These are phyloP conservation scores for Nerophis lumbriciformis DNA, from an alignment of 2,113 vertebrate species.

Conservation along the genomic window DNA sequence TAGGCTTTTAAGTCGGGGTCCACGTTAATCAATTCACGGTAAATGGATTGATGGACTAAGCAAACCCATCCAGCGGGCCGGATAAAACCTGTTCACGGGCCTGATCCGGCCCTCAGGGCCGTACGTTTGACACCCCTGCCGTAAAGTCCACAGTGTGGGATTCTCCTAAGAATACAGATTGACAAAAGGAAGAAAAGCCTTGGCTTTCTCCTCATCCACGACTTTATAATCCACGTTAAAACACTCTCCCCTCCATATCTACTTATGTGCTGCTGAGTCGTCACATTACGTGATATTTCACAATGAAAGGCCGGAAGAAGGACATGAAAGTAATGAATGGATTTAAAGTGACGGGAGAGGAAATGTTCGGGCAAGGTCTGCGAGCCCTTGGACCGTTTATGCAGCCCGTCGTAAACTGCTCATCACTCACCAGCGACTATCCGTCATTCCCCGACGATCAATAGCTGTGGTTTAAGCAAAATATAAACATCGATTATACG, in stretches of 20 bases:
- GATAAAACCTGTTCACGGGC: too few relatives aligned
- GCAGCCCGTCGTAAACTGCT: constrained; percentile 5
- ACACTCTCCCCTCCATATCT: constrained; percentile 6
- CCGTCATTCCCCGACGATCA: constrained; percentile 3
- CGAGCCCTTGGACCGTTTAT: constrained; percentile 37
- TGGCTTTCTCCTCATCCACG: constrained; percentile 32
- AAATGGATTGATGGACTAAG: too few relatives aligned
- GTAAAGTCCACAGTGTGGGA: too few relatives aligned
- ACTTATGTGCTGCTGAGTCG: constrained; percentile 25
- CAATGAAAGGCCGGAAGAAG: constrained; percentile 13
- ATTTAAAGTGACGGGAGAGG: constrained; percentile 34
- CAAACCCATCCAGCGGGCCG: too few relatives aligned
- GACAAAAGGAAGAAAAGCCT: constrained; percentile 29
- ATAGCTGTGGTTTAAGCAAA: constrained; percentile 8
- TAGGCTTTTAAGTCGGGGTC: too few relatives aligned
- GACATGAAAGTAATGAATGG: constrained; percentile 20
- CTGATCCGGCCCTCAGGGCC: too few relatives aligned
- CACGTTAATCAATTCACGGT: too few relatives aligned
- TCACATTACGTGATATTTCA: constrained; percentile 34
- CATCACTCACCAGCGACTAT: constrained; percentile 14
- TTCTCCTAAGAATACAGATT: constrained; percentile 10
- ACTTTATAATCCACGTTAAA: constrained; percentile 34
- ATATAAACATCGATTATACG: background rate
- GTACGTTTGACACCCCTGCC: too few relatives aligned
- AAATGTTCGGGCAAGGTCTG: constrained; percentile 28